Percentiles rank a stretch among this genome's conserved stretches.
Evolutionary conservation across 2,113 vertebrate species (phyloP).

Genomic region (Thinocorus orbignyianus): DNA sequence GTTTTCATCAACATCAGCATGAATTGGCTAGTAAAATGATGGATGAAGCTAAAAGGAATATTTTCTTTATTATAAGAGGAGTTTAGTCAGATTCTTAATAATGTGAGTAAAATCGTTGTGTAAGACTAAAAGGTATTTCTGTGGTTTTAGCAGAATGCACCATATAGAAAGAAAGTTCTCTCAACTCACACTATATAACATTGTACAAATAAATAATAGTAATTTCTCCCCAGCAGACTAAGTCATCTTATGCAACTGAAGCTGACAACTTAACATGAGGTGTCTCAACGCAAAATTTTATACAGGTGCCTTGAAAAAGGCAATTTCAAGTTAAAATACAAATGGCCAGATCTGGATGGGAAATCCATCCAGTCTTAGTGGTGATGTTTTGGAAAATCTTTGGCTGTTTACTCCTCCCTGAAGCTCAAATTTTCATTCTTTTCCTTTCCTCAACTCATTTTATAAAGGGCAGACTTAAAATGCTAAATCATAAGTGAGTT

Average conservation of each 20-base stretch:
- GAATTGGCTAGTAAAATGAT: background rate
- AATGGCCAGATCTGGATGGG: background rate
- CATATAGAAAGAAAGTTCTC: background rate
- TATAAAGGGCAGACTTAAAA: background rate
- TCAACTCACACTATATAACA: background rate
- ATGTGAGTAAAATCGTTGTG: background rate
- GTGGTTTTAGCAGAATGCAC: background rate
- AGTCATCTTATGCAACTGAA: background rate
- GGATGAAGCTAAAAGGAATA: background rate
- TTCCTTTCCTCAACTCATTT: background rate
- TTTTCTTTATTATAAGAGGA: background rate
- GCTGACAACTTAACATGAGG: background rate
- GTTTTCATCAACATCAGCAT: background rate
- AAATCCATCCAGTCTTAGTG: background rate
- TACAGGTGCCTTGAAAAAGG: background rate
- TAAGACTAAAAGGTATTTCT: background rate
- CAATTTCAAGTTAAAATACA: background rate
- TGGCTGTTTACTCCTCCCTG: background rate
- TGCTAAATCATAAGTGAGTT: background rate
- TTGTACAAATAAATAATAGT: background rate
- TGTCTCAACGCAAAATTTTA: background rate
- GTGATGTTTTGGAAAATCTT: background rate
- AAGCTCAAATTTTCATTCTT: background rate
- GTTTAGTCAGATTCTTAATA: background rate
- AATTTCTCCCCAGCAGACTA: background rate